Evolutionary conservation across 2,888 invertebrate species (phyloP).

Genomic region (Megamerina dolium): DNA sequence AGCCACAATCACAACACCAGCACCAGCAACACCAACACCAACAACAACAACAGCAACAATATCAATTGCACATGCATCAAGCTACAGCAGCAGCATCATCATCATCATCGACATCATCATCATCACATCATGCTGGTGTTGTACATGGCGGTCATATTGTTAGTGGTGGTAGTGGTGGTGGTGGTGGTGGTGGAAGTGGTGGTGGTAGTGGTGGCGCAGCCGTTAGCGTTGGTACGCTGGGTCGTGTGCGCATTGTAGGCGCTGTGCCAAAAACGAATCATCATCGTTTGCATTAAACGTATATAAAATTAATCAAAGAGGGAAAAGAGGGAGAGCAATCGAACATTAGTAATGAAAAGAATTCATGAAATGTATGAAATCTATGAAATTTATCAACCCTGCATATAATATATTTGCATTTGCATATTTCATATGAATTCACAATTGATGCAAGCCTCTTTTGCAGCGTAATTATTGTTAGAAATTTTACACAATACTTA

Average conservation of each 20-base stretch:
- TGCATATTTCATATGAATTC: too few species aligned
- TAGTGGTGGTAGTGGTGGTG: constrained; percentile 18
- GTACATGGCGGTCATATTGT: constrained; percentile 34
- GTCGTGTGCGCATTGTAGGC: constrained; percentile 73
- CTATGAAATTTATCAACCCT: too few species aligned
- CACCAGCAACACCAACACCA: constrained; percentile 25
- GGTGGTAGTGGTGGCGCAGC: constrained; percentile 27
- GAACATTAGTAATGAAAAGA: too few species aligned
- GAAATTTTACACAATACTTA: too few species aligned
- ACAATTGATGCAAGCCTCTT: too few species aligned
- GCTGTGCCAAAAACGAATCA: constrained; percentile 67
- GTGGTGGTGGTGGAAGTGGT: constrained; percentile 26
- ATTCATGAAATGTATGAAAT: too few species aligned
- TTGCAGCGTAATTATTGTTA: too few species aligned
- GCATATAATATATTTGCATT: too few species aligned
- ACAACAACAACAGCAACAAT: constrained; percentile 27
- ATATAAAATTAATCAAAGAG: too few species aligned
- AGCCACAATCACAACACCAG: constrained; percentile 28
- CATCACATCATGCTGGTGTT: constrained; percentile 21
- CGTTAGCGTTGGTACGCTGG: constrained; percentile 34
- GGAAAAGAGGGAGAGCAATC: too few species aligned
- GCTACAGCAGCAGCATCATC: too few species aligned
- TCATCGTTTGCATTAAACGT: constrained; percentile 44
- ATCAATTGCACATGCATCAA: constrained; percentile 17
- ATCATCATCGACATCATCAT: too few species aligned